Conservation (phyloP, 2,113 vertebrate species). For the Nicator chloris region DNA sequence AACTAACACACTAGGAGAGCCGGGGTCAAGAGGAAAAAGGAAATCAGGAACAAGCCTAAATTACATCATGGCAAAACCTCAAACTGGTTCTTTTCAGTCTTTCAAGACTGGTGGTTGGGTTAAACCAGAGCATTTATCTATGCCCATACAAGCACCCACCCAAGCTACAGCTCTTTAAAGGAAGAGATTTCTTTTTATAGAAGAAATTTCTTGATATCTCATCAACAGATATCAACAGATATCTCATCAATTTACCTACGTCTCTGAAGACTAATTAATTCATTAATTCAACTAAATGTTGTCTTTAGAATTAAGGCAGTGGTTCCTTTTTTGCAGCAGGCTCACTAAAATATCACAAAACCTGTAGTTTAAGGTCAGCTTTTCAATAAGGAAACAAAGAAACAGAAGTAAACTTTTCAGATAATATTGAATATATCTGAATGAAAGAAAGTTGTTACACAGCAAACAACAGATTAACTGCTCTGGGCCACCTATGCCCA, state of each 20-base stretch:
- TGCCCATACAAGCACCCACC: background rate
- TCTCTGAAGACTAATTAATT: conserved; percentile 29
- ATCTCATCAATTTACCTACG: conserved; percentile 4
- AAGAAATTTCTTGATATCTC: background rate
- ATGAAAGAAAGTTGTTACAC: background rate
- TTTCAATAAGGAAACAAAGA: background rate
- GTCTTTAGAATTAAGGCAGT: background rate
- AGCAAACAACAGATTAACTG: background rate
- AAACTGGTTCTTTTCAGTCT: background rate
- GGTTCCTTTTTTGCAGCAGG: background rate
- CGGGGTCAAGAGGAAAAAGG: background rate
- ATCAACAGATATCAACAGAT: no score
- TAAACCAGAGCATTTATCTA: background rate
- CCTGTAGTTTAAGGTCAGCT: background rate
- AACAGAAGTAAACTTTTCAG: background rate
- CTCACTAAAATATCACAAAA: background rate
- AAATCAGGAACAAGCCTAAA: background rate
- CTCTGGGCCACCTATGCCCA: background rate
- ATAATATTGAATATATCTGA: background rate
- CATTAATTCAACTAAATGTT: conserved; percentile 14
- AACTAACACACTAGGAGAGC: background rate
- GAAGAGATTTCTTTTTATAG: background rate
- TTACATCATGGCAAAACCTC: background rate
- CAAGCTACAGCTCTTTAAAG: background rate
- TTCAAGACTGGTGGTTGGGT: background rate